Conservation (phyloP, 2,888 invertebrate species). For the Cosmopolites sordidus region DNA sequence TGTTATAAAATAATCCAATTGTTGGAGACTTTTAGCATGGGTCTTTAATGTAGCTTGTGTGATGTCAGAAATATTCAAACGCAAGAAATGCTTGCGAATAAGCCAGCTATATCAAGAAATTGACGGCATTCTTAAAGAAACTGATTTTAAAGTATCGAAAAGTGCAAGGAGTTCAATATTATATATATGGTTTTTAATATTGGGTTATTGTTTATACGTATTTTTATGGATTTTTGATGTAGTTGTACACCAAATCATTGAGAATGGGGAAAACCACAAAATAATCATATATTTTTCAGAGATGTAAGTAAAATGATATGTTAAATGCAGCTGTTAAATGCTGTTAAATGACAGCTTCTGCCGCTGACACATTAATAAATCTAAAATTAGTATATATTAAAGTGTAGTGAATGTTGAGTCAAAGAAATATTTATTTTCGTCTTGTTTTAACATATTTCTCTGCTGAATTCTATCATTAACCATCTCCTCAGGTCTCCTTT, state of each 20-base stretch:
- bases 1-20: no score
- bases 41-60: not conserved
- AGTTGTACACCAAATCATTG: not conserved
- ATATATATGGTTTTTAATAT: not conserved
- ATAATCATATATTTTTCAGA: constrained; percentile 3
- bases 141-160: not conserved
- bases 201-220: not conserved
- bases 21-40: constrained; percentile 3
- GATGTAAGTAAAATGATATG: not conserved
- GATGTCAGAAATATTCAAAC: not conserved
- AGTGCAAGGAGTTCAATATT: not conserved
- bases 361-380: no score
- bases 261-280: not conserved
- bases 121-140: not conserved
- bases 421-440: no score
- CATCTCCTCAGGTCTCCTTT: no score
- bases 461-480: no score
- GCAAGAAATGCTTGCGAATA: not conserved
- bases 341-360: no score
- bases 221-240: not conserved
- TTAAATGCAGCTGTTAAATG: no score
- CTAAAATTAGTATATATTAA: no score
- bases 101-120: not conserved
- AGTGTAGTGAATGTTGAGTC: no score
- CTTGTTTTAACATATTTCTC: no score